Percentiles rank a stretch among this genome's conserved stretches.
phyloP scores from a whole-genome alignment of 2,113 vertebrate species.

The Larimichthys crocea region DNA sequence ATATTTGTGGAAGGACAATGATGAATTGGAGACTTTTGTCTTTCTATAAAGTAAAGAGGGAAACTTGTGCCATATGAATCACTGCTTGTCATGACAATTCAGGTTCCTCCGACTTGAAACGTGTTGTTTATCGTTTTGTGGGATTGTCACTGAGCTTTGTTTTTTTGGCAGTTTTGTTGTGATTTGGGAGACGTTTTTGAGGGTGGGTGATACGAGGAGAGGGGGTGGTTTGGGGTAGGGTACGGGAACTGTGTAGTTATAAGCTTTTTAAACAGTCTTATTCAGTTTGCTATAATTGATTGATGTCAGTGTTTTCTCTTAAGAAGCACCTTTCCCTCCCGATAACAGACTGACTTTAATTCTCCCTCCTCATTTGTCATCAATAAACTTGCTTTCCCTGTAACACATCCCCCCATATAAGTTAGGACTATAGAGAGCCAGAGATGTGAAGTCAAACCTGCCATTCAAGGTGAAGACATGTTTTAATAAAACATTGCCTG shows the following conservation, averaged over 20 bases:
- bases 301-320: slow-evolving; percentile 78
- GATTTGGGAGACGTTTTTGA: slow-evolving; percentile 34
- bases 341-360: slow-evolving; percentile 47
- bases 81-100: slow-evolving; percentile 64
- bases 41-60: slow-evolving; percentile 41
- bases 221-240: not conserved
- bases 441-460: slow-evolving; percentile 59
- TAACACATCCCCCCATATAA: slow-evolving; percentile 48
- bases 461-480: slow-evolving; percentile 48
- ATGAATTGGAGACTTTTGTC: slow-evolving; percentile 30
- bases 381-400: slow-evolving; percentile 57
- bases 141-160: slow-evolving; percentile 63
- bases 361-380: slow-evolving; percentile 54
- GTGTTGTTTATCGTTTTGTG: slow-evolving; percentile 74
- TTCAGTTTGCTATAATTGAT: slow-evolving; percentile 70
- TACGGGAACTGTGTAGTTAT: slow-evolving; percentile 47
- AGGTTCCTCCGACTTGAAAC: slow-evolving; percentile 74
- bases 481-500: slow-evolving; percentile 66
- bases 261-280: slow-evolving; percentile 63
- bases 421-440: slow-evolving; percentile 53
- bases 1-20: slow-evolving; percentile 30
- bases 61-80: slow-evolving; percentile 73
- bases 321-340: slow-evolving; percentile 69
- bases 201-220: slow-evolving; percentile 15
- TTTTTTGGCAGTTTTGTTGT: slow-evolving; percentile 64